Percentiles rank a stretch among this genome's conserved stretches.
Evolutionary conservation across 2,888 invertebrate genomes (phyloP).

Genomic region (Lasioglossum leucozonium): DNA sequence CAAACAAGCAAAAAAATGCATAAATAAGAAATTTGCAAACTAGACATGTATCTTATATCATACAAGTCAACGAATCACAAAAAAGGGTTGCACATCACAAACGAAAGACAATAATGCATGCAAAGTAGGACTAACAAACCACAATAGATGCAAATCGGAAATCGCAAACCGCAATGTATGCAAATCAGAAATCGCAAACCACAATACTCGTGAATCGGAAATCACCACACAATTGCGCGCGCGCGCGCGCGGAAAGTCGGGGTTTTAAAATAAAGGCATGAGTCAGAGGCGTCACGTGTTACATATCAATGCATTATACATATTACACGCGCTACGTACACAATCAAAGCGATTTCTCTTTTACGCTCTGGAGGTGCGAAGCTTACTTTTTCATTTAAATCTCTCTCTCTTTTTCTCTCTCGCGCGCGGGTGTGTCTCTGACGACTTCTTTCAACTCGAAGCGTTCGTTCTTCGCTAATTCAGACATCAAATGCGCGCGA

Average conservation of each 20-base stretch:
- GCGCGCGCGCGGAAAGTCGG: not conserved
- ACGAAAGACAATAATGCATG: not conserved
- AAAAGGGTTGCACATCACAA: not conserved
- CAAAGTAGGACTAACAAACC: not conserved
- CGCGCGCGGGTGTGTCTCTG: too few species aligned
- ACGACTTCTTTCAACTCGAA: not conserved
- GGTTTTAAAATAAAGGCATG: not conserved
- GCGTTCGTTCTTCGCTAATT: conserved; percentile 18
- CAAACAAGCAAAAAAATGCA: not conserved
- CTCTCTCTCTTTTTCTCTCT: too few species aligned
- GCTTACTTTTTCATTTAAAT: conserved; percentile 15
- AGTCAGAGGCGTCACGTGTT: conserved; percentile 4
- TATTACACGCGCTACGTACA: not conserved
- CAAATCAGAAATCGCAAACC: conserved; percentile 4
- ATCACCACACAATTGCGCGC: not conserved
- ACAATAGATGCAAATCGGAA: conserved; percentile 3
- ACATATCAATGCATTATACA: not conserved
- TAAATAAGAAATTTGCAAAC: not conserved
- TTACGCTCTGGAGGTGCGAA: not conserved
- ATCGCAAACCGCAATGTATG: not conserved
- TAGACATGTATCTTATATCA: not conserved
- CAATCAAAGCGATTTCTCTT: not conserved
- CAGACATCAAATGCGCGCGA: not conserved
- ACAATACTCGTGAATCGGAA: conserved; percentile 5
- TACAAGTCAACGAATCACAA: not conserved